These are phyloP conservation scores for Bergia sp. DNA, from an alignment of 92 coral and sea anemone species.

Conservation along the genomic window DNA sequence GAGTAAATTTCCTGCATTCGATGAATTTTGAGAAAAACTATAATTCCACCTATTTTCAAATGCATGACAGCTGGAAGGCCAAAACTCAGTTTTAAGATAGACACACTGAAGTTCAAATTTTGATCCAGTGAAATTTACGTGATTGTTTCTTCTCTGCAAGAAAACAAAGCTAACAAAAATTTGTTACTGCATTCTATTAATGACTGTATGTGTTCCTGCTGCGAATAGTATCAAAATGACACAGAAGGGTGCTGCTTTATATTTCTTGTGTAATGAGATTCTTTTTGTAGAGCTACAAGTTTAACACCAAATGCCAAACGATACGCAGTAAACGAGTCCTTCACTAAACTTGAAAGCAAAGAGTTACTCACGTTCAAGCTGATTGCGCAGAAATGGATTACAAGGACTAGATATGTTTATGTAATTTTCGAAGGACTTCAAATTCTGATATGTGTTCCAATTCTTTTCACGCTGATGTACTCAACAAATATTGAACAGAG, in stretches of 20 bases:
- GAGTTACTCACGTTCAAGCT: slow-evolving; percentile 4
- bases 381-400: not conserved
- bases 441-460: not conserved
- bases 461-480: not conserved
- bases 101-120: too few relatives aligned
- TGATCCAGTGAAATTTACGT: too few relatives aligned
- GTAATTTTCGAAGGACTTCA: not conserved
- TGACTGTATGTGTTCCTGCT: slow-evolving; percentile 11
- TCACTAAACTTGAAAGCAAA: not conserved
- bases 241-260: slow-evolving; percentile 7
- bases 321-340: not conserved
- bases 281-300: not conserved
- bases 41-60: too few relatives aligned
- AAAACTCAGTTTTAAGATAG: too few relatives aligned
- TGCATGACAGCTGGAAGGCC: too few relatives aligned
- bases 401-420: not conserved
- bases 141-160: too few relatives aligned
- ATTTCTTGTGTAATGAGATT: not conserved
- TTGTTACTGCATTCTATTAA: too few relatives aligned
- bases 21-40: too few relatives aligned
- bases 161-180: too few relatives aligned
- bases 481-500: not conserved
- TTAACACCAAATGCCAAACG: not conserved
- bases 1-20: too few relatives aligned
- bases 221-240: slow-evolving; percentile 32